Evolutionary conservation across 2,797 vertebrate genomes (phyloP), one percentile per base, ranked within the genome.

Genomic region (Ctenopoma multispine): DNA sequence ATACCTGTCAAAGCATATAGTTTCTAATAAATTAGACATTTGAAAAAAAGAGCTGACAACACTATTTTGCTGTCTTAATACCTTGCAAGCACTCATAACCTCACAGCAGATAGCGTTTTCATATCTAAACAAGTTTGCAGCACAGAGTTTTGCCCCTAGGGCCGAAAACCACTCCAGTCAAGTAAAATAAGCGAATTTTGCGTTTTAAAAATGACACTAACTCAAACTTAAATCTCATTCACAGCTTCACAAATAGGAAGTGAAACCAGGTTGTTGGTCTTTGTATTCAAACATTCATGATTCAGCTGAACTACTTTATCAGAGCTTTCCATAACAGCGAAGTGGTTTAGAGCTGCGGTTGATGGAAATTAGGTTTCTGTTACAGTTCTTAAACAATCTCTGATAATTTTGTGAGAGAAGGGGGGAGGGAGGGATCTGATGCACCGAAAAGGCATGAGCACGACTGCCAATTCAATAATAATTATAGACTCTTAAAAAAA

Each of bases 131-230:
- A 57, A 27, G 56, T 44, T 75, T 38, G 24, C 51, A 67, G 62
- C 55, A 64, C 83, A 86, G 74, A 72, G 86, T 86, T 36, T 83
- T 69, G 44, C 60, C 84, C 76, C 61, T 1, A 15, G 68, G 81
- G 80, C 72, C 31, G 55, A 75, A 31, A 83, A 86, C 83, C 81
- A 78, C 75, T 72, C 72, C 67, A 83, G 77, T 86, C 76, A 83
- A 83, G 82, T 83, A 80, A 84, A 88, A 88, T 84, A 84, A 83
- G 75, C 71, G n/a, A 81, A 87, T 83, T 77, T 77, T 79, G 76
- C 23, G 1, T 83, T 70, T 75, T 1, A 18, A 57, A 84, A 74
- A 90, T 90, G 76, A 90, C 49, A 78, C 78, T 12, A 69, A 76
- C 74, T 79, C 75, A 71, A 80, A 81, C 74, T 76, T 59, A 43